These are phyloP conservation scores for Acanthopleura granulata DNA, from an alignment of 2,888 invertebrate genomes.

Conservation along the genomic window DNA sequence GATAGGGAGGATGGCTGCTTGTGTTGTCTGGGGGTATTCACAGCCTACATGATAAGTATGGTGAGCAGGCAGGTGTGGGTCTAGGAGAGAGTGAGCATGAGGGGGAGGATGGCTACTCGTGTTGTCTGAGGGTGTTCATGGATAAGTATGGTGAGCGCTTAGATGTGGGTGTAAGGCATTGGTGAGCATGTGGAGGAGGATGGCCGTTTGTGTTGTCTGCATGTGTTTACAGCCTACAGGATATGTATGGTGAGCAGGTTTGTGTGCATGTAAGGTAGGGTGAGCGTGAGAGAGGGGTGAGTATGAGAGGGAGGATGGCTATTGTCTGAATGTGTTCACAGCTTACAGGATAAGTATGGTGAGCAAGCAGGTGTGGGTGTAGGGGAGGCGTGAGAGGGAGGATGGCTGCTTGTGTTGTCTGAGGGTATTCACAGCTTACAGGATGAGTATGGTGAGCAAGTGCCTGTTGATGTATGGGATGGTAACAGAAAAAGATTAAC, in stretches of 20 bases:
- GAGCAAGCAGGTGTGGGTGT: slow-evolving; percentile 27
- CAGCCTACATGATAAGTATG: slow-evolving; percentile 58
- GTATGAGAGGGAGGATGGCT: slow-evolving; percentile 46
- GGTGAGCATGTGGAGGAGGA: slow-evolving; percentile 38
- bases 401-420: slow-evolving; percentile 51
- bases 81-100: too few relatives aligned
- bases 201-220: slow-evolving; percentile 53
- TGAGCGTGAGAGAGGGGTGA: slow-evolving; percentile 45
- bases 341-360: slow-evolving; percentile 61
- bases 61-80: slow-evolving; percentile 37
- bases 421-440: slow-evolving; percentile 58
- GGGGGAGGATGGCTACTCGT: slow-evolving; percentile 45
- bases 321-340: slow-evolving; percentile 56
- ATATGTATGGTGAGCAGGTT: slow-evolving; percentile 53
- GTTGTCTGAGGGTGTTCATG: slow-evolving; percentile 58
- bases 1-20: slow-evolving; percentile 49
- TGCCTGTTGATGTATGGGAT: background rate
- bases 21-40: slow-evolving; percentile 56
- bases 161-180: background rate
- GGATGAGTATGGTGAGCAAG: slow-evolving; percentile 55
- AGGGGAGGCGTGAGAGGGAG: slow-evolving; percentile 34
- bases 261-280: slow-evolving; percentile 5
- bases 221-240: slow-evolving; percentile 59
- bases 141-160: slow-evolving; percentile 53
- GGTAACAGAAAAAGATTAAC: too few relatives aligned